Conservation (phyloP, 2,888 invertebrate species). For the Cremastobaeus sp. region DNA sequence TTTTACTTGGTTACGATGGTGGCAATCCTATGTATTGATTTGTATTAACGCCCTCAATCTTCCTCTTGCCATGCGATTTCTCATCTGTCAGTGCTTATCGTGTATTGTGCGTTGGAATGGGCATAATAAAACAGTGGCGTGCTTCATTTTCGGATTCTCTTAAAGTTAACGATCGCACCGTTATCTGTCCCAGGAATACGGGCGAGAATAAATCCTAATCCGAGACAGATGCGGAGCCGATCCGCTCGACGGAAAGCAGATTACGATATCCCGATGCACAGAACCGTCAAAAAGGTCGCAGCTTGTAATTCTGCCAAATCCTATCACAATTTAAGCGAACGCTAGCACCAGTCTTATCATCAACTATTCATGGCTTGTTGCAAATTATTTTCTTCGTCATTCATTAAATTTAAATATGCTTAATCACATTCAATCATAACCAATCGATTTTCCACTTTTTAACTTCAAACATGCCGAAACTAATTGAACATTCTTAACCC, state of each 20-base stretch:
- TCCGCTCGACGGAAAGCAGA: slow-evolving; percentile 46
- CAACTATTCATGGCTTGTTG: no score
- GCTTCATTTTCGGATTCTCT: slow-evolving; percentile 42
- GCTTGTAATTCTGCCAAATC: slow-evolving; percentile 43
- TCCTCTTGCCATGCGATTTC: slow-evolving; percentile 10
- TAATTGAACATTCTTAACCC: no score
- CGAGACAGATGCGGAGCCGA: slow-evolving; percentile 47
- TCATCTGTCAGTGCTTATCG: slow-evolving; percentile 14
- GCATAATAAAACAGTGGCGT: slow-evolving; percentile 16
- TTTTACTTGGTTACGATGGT: no score
- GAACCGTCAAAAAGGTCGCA: slow-evolving; percentile 34
- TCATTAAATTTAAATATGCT: no score
- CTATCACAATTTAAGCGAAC: slow-evolving; percentile 26
- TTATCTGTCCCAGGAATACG: slow-evolving; percentile 28
- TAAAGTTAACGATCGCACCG: slow-evolving; percentile 35
- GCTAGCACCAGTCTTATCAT: no score
- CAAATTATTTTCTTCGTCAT: no score
- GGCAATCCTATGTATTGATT: no score
- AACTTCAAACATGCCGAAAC: no score
- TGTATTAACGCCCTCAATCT: slow-evolving; percentile 32
- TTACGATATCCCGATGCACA: slow-evolving; percentile 38
- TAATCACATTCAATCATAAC: no score
- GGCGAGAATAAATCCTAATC: slow-evolving; percentile 44
- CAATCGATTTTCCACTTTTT: no score
- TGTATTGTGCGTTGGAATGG: slow-evolving; percentile 21